Percentiles rank a stretch among this genome's conserved stretches.
Evolutionary conservation across 1,140 invertebrate species (phyloP).

Genomic region (Spodoptera frugiperda): DNA sequence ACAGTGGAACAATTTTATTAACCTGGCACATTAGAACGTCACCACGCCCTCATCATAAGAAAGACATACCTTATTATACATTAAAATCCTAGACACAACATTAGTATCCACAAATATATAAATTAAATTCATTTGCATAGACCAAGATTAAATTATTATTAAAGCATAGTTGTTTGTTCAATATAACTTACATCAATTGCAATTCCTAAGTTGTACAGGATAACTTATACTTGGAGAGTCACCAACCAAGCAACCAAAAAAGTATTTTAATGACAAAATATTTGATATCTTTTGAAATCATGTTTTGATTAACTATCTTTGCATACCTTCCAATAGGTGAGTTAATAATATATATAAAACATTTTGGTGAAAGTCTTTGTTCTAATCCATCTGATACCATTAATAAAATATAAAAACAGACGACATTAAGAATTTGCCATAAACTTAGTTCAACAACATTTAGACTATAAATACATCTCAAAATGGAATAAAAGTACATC

Average conservation of each 20-base stretch:
- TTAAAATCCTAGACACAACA: conserved; percentile 2
- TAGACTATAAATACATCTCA: conserved; percentile 4
- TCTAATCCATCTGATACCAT: background rate
- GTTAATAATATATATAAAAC: too few species aligned
- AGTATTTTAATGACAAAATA: too few species aligned
- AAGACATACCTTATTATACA: conserved; percentile 11
- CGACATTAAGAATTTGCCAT: conserved; percentile 6
- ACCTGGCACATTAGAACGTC: conserved; percentile 31
- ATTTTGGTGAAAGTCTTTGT: background rate
- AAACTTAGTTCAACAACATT: conserved; percentile 16
- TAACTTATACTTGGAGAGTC: background rate
- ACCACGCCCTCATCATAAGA: conserved; percentile 6
- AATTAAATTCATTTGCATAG: conserved; percentile 8
- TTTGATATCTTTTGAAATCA: too few species aligned
- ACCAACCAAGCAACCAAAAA: background rate
- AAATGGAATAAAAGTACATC: conserved; percentile 4
- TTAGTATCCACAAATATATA: conserved; percentile 14
- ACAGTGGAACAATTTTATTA: background rate
- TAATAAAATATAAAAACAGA: background rate
- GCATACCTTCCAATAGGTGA: too few species aligned
- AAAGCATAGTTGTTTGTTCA: conserved; percentile 39
- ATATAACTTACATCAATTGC: conserved; percentile 12
- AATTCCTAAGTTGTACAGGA: conserved; percentile 13
- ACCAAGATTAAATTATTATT: conserved; percentile 3
- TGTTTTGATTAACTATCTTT: too few species aligned